Evolutionary conservation across 2,888 invertebrate genomes (phyloP), one percentile per base, ranked within the genome.

Genomic region (Polymixis lichenea): DNA sequence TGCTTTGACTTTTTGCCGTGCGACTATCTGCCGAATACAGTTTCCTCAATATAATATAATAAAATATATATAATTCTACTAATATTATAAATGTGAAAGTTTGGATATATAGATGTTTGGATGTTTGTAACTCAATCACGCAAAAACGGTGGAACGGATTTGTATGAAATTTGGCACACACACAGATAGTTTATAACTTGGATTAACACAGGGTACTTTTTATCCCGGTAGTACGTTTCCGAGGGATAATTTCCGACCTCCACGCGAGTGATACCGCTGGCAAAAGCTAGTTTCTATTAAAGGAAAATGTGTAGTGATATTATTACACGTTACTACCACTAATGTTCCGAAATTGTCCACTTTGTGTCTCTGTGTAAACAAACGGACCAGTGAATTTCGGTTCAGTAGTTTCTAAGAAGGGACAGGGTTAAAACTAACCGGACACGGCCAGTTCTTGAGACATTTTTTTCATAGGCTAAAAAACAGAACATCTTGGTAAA

Each of bases 371-470:
- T 89, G 79, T 86, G 89, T 86, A 92, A 93, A 94, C 91, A 94
- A 84, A 83, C 82, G 77, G 79, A 89, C 91, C 87, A 86, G 90
- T 87, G 91, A 92, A 91, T 92, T 91, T 93, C 84, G 90, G 93
- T 93, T 92, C 95, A 92, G 95, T 95, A 95, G 95, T 95, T 95
- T 96, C 95, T 90, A 64, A 88, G 95, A 96, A 95, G 89, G 94
- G 93, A 89, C 91, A 77, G 87, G 87, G 87, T 89, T 85, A 89
- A 89, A 90, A 90, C 84, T 68, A 62, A 68, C 77, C 81, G 89
- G 86, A 83, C 81, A 79, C 82, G 86, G 89, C 85, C 38, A 73
- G 83, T 80, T 86, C 86, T 87, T 79, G 78, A 77, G 73, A 77
- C 66, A 60, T 82, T 83, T 87, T 89, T 88, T 86, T 84, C 78